Conservation (phyloP, 2,797 vertebrate species). For the Ptychadena robeensis region DNA sequence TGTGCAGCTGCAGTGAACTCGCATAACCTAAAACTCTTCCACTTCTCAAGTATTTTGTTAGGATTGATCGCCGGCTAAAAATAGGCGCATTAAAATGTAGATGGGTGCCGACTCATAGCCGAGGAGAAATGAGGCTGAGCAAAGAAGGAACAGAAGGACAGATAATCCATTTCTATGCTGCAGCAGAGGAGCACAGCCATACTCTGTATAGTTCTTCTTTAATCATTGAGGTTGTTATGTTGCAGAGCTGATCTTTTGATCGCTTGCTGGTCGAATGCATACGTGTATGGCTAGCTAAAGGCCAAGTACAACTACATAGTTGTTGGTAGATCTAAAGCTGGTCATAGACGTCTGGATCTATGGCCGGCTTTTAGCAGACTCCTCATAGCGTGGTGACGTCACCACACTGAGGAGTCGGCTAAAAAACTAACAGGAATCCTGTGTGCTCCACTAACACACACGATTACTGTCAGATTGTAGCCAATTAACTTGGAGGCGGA, state of each 20-base stretch:
- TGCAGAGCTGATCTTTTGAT: neutral
- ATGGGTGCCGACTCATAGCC: neutral
- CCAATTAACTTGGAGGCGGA: too few relatives aligned
- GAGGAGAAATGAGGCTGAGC: slow-evolving; percentile 31
- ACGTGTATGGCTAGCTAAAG: too few relatives aligned
- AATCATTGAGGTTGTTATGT: neutral
- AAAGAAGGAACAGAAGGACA: slow-evolving; percentile 17
- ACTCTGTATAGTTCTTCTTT: slow-evolving; percentile 62
- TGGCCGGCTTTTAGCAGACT: too few relatives aligned
- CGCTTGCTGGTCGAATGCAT: too few relatives aligned
- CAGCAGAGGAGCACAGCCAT: slow-evolving; percentile 50
- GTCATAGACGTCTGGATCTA: too few relatives aligned
- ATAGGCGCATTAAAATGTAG: slow-evolving; percentile 53
- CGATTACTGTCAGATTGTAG: too few relatives aligned
- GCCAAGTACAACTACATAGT: too few relatives aligned
- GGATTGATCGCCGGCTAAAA: slow-evolving; percentile 56
- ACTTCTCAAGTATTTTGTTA: slow-evolving; percentile 19
- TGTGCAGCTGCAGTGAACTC: slow-evolving; percentile 13
- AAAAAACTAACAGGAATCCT: too few relatives aligned
- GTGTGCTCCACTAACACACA: too few relatives aligned
- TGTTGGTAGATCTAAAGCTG: too few relatives aligned
- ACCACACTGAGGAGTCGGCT: too few relatives aligned
- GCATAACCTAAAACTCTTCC: slow-evolving; percentile 12
- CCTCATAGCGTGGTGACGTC: too few relatives aligned
- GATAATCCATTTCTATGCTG: slow-evolving; percentile 35